These are phyloP conservation scores for Smithornis capensis DNA, from an alignment of 2,113 vertebrate species.

Conservation along the genomic window DNA sequence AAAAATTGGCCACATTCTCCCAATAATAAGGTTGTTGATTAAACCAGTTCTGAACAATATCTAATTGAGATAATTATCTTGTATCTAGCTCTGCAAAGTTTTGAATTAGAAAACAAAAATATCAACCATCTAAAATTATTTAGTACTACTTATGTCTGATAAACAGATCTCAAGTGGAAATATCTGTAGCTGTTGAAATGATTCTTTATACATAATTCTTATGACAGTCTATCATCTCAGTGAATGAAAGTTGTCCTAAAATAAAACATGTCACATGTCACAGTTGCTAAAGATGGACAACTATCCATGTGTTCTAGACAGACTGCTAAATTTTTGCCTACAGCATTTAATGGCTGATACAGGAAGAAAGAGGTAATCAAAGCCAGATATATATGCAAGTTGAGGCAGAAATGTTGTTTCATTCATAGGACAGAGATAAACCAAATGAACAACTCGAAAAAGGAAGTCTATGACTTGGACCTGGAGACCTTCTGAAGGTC, in stretches of 20 bases:
- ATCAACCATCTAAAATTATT: neutral
- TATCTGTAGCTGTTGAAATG: neutral
- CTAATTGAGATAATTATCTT: neutral
- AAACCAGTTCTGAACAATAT: neutral
- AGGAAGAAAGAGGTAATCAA: neutral
- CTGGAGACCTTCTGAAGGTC: neutral
- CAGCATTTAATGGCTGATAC: neutral
- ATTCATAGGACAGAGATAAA: neutral
- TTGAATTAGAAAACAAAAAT: neutral
- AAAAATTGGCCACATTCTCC: neutral
- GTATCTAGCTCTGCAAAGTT: neutral
- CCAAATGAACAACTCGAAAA: neutral
- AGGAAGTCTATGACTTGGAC: neutral
- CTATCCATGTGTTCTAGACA: neutral
- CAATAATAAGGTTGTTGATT: neutral
- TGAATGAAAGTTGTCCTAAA: neutral
- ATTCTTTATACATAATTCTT: neutral
- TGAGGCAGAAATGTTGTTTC: neutral
- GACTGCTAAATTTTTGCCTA: neutral
- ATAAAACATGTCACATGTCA: neutral
- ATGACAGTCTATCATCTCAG: neutral
- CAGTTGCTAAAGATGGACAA: neutral
- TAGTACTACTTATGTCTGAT: neutral
- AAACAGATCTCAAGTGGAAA: neutral
- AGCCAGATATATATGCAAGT: neutral